These are phyloP conservation scores for Cryptophagus acutangulus DNA, from an alignment of 2,888 invertebrate genomes.

Conservation along the genomic window DNA sequence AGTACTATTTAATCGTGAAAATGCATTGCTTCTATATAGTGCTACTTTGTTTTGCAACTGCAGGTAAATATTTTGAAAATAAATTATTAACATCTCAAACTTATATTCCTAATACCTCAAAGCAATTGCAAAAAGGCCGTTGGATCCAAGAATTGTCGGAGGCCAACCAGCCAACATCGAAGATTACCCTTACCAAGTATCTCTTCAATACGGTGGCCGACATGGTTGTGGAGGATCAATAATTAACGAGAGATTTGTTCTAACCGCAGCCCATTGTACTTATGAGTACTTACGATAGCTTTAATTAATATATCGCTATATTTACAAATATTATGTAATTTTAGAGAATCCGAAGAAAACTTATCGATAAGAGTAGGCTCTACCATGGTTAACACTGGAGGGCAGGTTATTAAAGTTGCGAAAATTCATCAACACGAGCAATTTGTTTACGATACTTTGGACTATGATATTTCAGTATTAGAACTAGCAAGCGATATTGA, in stretches of 20 bases:
- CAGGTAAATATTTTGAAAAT: too few species aligned
- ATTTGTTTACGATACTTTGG: conserved; percentile 49
- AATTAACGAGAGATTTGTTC: conserved; percentile 48
- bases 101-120: too few species aligned
- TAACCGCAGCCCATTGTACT: conserved; percentile 50
- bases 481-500: conserved; percentile 45
- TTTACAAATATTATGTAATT: conserved; percentile 8
- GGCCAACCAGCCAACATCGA: conserved; percentile 50
- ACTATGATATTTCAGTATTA: conserved; percentile 52
- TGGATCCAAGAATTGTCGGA: conserved; percentile 44
- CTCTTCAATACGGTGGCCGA: conserved; percentile 47
- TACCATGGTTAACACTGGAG: conserved; percentile 51
- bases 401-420: conserved; percentile 51
- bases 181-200: conserved; percentile 54
- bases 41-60: too few species aligned
- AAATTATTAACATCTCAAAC: too few species aligned
- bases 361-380: conserved; percentile 50
- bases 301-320: not conserved
- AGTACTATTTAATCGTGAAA: too few species aligned
- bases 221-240: conserved; percentile 56
- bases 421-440: conserved; percentile 48
- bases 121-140: not conserved
- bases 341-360: conserved; percentile 13
- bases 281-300: conserved; percentile 23
- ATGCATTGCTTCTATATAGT: too few species aligned